Conservation (phyloP, 2,797 vertebrate species). For the Pangasius djambal region DNA sequence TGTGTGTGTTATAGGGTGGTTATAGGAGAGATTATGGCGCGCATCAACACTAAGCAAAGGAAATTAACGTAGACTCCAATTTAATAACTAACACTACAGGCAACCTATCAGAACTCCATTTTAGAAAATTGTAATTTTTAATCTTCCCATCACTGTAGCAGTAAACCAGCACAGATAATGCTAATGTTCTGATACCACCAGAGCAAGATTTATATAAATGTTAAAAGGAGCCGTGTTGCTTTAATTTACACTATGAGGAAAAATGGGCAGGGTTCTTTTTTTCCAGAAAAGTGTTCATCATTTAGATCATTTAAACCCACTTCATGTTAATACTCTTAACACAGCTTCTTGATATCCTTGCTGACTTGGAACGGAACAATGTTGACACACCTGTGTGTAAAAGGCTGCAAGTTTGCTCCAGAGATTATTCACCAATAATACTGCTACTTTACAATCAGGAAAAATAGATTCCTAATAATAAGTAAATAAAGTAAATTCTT, state of each 20-base stretch:
- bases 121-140: background rate
- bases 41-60: background rate
- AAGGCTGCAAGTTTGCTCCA: background rate
- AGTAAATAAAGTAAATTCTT: background rate
- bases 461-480: background rate
- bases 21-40: background rate
- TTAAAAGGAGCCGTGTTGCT: background rate
- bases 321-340: background rate
- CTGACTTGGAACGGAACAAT: background rate
- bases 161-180: background rate
- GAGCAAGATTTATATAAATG: background rate
- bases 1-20: background rate
- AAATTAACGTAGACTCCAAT: background rate
- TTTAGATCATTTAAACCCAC: background rate
- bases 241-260: background rate
- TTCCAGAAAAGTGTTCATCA: background rate
- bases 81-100: background rate
- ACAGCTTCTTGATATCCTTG: background rate
- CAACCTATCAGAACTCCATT: background rate
- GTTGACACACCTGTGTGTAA: background rate
- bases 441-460: background rate
- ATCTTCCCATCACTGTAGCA: background rate
- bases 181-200: background rate
- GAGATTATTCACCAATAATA: background rate
- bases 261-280: background rate